These are phyloP conservation scores for Empis livida DNA, from an alignment of 2,888 invertebrate genomes.

Conservation along the genomic window DNA sequence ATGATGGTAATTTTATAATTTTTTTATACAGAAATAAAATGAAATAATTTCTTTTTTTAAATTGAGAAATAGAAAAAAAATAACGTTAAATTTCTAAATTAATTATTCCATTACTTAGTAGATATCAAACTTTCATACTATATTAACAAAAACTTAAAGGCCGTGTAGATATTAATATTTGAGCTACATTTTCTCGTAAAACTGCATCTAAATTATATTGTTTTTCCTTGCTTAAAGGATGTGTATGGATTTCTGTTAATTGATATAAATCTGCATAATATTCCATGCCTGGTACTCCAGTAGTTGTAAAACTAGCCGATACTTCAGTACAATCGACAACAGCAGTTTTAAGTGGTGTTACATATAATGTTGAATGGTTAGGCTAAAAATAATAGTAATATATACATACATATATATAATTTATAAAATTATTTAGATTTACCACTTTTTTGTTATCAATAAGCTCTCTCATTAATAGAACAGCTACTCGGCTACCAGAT, in stretches of 20 bases:
- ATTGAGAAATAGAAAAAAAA: too few relatives aligned
- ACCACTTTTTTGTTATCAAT: conserved; percentile 32
- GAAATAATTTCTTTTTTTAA: too few relatives aligned
- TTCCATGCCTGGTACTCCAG: conserved; percentile 31
- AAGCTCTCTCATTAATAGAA: conserved; percentile 30
- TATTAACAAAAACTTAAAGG: conserved; percentile 35
- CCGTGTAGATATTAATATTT: conserved; percentile 28
- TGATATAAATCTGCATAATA: conserved; percentile 65
- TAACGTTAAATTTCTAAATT: too few relatives aligned
- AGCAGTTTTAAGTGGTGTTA: conserved; percentile 54
- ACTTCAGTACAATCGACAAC: conserved; percentile 65
- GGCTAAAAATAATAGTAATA: conserved; percentile 22
- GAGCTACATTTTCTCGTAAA: conserved; percentile 30
- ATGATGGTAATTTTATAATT: too few relatives aligned
- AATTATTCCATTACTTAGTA: too few relatives aligned
- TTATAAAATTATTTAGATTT: conserved; percentile 8
- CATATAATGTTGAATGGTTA: conserved; percentile 37
- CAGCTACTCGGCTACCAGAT: conserved; percentile 36
- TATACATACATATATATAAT: background rate
- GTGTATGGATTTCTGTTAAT: conserved; percentile 46
- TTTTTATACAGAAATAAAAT: too few relatives aligned
- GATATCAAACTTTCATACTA: too few relatives aligned
- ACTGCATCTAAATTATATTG: conserved; percentile 29
- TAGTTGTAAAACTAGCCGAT: conserved; percentile 50
- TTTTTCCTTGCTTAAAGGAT: conserved; percentile 26